phyloP scores from a whole-genome alignment of 2,888 invertebrate species.

The Drosophila tripunctata region DNA sequence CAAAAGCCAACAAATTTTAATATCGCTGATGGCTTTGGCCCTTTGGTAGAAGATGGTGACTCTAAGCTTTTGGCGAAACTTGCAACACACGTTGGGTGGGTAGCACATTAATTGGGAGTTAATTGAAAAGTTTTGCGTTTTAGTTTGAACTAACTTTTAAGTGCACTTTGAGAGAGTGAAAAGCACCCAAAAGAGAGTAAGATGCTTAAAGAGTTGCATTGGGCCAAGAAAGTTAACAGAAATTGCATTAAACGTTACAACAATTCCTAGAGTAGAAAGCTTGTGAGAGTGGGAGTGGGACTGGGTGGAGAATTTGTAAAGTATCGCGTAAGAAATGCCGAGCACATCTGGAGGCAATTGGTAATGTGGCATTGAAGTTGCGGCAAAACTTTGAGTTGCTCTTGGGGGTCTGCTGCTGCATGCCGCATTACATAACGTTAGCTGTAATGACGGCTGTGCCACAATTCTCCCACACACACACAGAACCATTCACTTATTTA shows the following conservation, averaged over 20 bases:
- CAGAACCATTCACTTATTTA: slow-evolving; percentile 14
- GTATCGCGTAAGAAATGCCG: slow-evolving; percentile 48
- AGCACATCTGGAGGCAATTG: slow-evolving; percentile 61
- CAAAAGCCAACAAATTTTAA: slow-evolving; percentile 36
- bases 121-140: slow-evolving; percentile 68
- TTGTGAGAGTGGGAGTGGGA: slow-evolving; percentile 3
- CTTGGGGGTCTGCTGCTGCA: slow-evolving; percentile 26
- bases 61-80: slow-evolving; percentile 11
- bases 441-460: slow-evolving; percentile 29
- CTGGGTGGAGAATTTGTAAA: slow-evolving; percentile 12
- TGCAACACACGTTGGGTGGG: background rate
- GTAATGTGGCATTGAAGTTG: slow-evolving; percentile 67
- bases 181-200: slow-evolving; percentile 2
- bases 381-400: slow-evolving; percentile 43
- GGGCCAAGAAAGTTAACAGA: slow-evolving; percentile 30
- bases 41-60: slow-evolving; percentile 9
- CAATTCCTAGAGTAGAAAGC: background rate
- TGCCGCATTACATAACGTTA: slow-evolving; percentile 43
- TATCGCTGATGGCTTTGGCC: slow-evolving; percentile 32
- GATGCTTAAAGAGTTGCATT: slow-evolving; percentile 11
- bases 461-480: slow-evolving; percentile 2
- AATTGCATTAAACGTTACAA: slow-evolving; percentile 32
- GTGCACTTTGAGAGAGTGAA: slow-evolving; percentile 37
- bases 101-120: slow-evolving; percentile 71
- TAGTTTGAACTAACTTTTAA: slow-evolving; percentile 48